These are phyloP conservation scores for Xenopus borealis DNA, from an alignment of 2,113 vertebrate species.

Conservation along the genomic window DNA sequence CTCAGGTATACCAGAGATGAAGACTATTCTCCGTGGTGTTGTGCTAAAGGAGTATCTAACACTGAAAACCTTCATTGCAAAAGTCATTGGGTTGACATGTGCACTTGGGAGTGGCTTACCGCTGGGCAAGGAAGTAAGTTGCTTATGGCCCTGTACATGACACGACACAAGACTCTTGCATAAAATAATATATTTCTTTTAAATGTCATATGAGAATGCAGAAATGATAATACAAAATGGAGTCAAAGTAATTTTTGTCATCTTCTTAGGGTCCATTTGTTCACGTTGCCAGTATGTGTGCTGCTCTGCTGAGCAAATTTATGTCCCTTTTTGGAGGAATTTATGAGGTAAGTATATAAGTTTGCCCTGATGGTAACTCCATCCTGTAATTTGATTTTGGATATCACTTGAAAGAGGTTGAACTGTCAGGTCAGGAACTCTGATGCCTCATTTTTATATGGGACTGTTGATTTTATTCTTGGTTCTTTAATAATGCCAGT, in stretches of 20 bases:
- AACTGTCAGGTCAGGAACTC: too few relatives aligned
- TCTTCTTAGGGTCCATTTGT: constrained; percentile 87
- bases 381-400: background rate
- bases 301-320: constrained; percentile 90
- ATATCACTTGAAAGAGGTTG: too few relatives aligned
- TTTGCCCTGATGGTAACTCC: background rate
- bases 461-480: too few relatives aligned
- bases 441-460: too few relatives aligned
- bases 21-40: constrained; percentile 91
- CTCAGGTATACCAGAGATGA: constrained; percentile 97
- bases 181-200: too few relatives aligned
- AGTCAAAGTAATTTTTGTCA: too few relatives aligned
- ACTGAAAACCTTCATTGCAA: constrained; percentile 94
- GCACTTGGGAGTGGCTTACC: constrained; percentile 95
- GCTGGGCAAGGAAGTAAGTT: constrained; percentile 90
- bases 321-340: constrained; percentile 96
- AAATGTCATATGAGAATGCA: too few relatives aligned
- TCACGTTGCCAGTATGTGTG: constrained; percentile 93
- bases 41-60: constrained; percentile 98
- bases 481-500: too few relatives aligned
- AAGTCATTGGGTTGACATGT: constrained; percentile 94
- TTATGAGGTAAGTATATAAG: constrained; percentile 79
- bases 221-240: too few relatives aligned
- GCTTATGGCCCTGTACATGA: too few relatives aligned
- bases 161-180: too few relatives aligned